These are phyloP conservation scores for Anguilla rostrata DNA, from an alignment of 2,113 vertebrate species.

Conservation along the genomic window DNA sequence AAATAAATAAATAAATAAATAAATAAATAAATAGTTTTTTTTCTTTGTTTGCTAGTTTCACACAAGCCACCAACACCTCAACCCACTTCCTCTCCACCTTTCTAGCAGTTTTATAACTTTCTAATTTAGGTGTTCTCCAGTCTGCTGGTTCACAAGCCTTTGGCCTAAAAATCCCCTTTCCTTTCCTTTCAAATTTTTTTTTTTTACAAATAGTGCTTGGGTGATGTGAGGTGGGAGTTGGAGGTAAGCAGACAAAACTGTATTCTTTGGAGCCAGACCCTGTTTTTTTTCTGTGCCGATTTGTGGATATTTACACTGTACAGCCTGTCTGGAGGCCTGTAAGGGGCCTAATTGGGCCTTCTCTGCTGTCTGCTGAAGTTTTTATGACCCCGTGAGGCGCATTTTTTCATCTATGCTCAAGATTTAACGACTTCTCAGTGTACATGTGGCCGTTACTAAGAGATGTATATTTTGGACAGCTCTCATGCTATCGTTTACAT, in stretches of 20 bases:
- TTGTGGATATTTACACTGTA: constrained; percentile 23
- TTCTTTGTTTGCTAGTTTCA: background rate
- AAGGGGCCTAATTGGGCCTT: constrained; percentile 11
- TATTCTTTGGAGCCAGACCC: background rate
- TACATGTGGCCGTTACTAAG: background rate
- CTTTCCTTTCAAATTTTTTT: background rate
- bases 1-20: background rate
- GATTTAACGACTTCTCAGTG: constrained; percentile 29
- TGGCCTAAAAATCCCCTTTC: background rate
- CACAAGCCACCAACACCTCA: background rate
- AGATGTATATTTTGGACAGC: constrained; percentile 8
- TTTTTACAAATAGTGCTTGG: background rate
- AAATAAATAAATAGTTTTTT: background rate
- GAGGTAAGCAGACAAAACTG: constrained; percentile 5
- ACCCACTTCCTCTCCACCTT: background rate
- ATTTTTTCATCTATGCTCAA: constrained; percentile 7
- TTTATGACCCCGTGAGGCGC: constrained; percentile 28
- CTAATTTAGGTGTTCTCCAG: background rate
- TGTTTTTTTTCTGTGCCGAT: background rate
- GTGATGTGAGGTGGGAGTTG: background rate
- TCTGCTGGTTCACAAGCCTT: background rate
- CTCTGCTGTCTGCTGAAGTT: constrained; percentile 28
- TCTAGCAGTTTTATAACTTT: background rate
- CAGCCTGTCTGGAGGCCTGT: constrained; percentile 21
- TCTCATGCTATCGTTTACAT: constrained; percentile 5